phyloP scores from a whole-genome alignment of 2,888 invertebrate species.

The Dendrolimus pini region DNA sequence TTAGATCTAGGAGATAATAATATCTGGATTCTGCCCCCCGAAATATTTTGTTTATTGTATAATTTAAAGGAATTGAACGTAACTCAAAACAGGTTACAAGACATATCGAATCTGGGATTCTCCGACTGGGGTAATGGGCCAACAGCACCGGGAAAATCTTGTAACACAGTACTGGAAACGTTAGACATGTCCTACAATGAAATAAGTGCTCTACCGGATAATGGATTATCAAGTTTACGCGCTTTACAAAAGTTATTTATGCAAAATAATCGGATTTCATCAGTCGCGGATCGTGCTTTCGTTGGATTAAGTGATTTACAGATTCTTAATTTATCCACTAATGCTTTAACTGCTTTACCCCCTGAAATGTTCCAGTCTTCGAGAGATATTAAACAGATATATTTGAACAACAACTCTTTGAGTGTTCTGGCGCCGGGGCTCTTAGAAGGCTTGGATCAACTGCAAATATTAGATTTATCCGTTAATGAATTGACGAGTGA shows the following conservation, averaged over 20 bases:
- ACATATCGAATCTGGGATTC: slow-evolving; percentile 84
- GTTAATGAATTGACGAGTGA: slow-evolving; percentile 85
- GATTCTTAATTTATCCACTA: slow-evolving; percentile 86
- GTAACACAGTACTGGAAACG: slow-evolving; percentile 81
- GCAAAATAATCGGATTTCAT: slow-evolving; percentile 85
- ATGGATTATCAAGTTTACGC: slow-evolving; percentile 82
- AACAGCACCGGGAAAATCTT: slow-evolving; percentile 80
- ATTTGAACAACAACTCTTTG: slow-evolving; percentile 86
- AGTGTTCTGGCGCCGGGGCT: slow-evolving; percentile 85
- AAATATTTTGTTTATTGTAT: slow-evolving; percentile 83
- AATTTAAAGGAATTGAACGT: slow-evolving; percentile 83
- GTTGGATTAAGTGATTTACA: slow-evolving; percentile 81
- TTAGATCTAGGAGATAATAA: slow-evolving; percentile 86
- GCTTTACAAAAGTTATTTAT: slow-evolving; percentile 82
- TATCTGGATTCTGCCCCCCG: slow-evolving; percentile 84
- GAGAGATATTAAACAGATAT: slow-evolving; percentile 82
- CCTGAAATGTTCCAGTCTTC: slow-evolving; percentile 86
- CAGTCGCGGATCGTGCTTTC: slow-evolving; percentile 85
- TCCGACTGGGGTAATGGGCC: slow-evolving; percentile 84
- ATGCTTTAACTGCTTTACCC: slow-evolving; percentile 85
- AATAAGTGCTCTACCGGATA: slow-evolving; percentile 82
- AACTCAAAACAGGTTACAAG: slow-evolving; percentile 86
- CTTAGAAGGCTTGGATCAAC: slow-evolving; percentile 83
- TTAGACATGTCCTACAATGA: slow-evolving; percentile 86
- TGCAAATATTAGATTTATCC: slow-evolving; percentile 84